Conservation (phyloP, 2,113 vertebrate genomes). For the Elaphurus davidianus region DNA sequence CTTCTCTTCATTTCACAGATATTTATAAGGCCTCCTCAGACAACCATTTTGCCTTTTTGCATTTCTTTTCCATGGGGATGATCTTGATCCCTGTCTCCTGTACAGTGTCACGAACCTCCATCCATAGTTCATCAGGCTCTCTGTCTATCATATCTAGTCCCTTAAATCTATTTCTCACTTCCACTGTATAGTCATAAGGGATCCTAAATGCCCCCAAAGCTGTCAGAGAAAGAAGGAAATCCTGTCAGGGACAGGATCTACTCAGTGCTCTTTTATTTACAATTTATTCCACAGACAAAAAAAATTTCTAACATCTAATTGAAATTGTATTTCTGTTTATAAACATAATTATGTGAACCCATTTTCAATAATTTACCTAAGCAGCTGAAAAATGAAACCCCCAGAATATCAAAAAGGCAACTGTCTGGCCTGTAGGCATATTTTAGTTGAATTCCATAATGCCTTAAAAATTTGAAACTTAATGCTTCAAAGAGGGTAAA, state of each 20-base stretch:
- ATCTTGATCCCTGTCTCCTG: no score
- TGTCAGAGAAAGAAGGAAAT: slow-evolving; percentile 15
- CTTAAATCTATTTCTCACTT: no score
- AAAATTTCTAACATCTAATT: not conserved
- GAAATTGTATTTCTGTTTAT: not conserved
- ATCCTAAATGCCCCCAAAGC: slow-evolving; percentile 18
- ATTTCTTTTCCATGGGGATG: no score
- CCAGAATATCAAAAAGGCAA: not conserved
- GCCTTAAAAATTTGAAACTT: not conserved
- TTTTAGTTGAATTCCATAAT: not conserved
- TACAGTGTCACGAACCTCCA: no score
- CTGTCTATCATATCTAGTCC: no score
- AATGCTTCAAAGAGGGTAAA: not conserved
- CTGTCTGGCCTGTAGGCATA: not conserved
- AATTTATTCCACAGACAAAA: not conserved
- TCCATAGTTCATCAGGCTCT: no score
- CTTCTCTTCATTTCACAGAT: no score
- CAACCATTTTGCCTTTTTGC: no score
- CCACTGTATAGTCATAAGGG: no score
- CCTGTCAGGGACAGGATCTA: not conserved
- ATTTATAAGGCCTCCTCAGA: no score
- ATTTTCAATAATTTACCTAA: not conserved
- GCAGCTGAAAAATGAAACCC: not conserved
- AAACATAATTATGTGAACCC: not conserved
- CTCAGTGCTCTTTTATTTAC: not conserved